Evolutionary conservation across 2,888 invertebrate genomes (phyloP), one percentile per base, ranked within the genome.

Genomic region (Macrostomum cliftonense): DNA sequence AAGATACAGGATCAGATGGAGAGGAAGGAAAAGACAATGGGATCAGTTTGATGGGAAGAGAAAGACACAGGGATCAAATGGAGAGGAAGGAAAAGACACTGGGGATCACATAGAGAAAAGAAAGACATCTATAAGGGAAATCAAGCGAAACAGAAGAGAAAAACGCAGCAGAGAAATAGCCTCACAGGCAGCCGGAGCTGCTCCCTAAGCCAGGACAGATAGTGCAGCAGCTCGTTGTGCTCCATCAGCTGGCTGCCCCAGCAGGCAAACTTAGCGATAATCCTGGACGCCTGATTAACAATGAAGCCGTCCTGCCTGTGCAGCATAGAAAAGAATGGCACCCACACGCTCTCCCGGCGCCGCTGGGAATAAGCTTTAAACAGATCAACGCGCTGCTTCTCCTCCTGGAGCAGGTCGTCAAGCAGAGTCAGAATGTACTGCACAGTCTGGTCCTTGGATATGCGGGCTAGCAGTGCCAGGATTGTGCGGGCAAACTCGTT

Each of bases 181-280:
- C 81, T 79, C 77, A 93, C 93, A 63, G 82, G 82, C 58, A 78
- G 73, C 64, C 82, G 83, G 49, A 97, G 77, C 68, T 95, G 93
- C 68, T 97, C 95, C 75, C 89, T 93, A 12, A 99, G 77, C 85
- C 95, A 97, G 54, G 87, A 86, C 56, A 97, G 78, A 71, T 95
- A 99, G 71, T 88, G 89, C 67, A 85, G 82, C 50, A 99, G 77
- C 74, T 97, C 95, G 46, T 84, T 81, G 62, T 85, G 83, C 57
- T 91, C 91, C 89, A 99, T 95, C 14, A 80, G 77, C 59, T 85
- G 83, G 37, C 81, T 79, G 58, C 88, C 81, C 87, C 91, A 97
- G 72, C 95, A 97, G 1, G 95, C 95, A 54, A 97, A 79, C 74
- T 97, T 99, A 43, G 93, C 91, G 60, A 97, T 82, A 62, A 97